Evolutionary conservation across 2,113 vertebrate genomes (phyloP), one percentile per base, ranked within the genome.

Genomic region (Prochilodus magdalenae): DNA sequence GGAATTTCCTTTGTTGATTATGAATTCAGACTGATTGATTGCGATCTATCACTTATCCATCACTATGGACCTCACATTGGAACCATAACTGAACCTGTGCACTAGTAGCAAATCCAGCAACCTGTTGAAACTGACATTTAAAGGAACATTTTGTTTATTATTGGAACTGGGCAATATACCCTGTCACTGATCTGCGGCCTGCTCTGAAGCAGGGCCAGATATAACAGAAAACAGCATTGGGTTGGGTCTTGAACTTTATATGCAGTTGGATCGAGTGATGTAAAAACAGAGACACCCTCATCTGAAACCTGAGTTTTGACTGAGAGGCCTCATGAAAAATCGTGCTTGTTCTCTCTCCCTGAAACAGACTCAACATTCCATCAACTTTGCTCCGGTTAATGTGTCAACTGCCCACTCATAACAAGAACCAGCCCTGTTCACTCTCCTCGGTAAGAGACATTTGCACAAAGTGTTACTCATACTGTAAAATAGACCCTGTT

Each of bases 1-100:
- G 74, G 85, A 89, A 89, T 86, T 87, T 87, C 81, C 85, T 88
- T 86, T 89, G 84, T 88, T 84, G 75, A 88, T 86, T 81, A 69
- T 79, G 59, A 75, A 72, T 74, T 74, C 44, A 71, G 74, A 29
- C 26, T 30, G 24, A 67, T 47, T 67, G 63, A 30, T 20, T 53
- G 26, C 1, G 20, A 8, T 40, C 65, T 70, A 36, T 18, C 30
- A 51, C 27, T 20, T 63, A 27, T 10, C 5, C 27, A 22, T 36
- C 44, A 22, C 36, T 20, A 44, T 73, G 73, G 60, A 30, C 59
- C 24, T 26, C 29, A 57, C 22, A 13, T 55, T 55, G 36, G 16
- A 55, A 36, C 27, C 40, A 40, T 59, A 22, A 20, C 53, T n/a
- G n/a, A 59, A n/a, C n/a, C 55, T 59, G 20, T 7, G 13, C 30